These are phyloP conservation scores for Nerophis lumbriciformis DNA, from an alignment of 2,113 vertebrate genomes.

Conservation along the genomic window DNA sequence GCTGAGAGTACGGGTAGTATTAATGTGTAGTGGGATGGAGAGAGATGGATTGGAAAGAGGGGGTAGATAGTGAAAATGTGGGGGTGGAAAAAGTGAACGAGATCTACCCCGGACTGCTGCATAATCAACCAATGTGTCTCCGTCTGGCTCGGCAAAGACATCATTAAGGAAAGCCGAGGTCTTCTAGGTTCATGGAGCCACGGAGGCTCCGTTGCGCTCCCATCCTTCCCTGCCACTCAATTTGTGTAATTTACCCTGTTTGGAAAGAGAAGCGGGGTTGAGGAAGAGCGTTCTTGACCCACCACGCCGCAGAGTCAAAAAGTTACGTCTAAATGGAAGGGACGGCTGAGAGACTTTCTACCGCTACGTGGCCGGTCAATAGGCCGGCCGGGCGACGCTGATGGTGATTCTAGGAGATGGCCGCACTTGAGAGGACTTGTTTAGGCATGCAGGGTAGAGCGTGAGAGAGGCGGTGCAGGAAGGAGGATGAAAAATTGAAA, in stretches of 20 bases:
- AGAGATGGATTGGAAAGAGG: conserved; percentile 11
- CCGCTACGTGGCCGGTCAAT: conserved; percentile 37
- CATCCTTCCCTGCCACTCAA: conserved; percentile 57
- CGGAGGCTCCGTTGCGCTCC: conserved; percentile 29
- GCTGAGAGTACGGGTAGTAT: conserved; percentile 8
- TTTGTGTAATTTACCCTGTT: conserved; percentile 63
- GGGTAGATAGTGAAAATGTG: conserved; percentile 32
- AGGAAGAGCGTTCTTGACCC: conserved; percentile 49
- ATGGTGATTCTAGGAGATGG: conserved; percentile 49
- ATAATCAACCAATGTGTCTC: conserved; percentile 60
- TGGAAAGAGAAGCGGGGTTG: background rate
- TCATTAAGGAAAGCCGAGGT: conserved; percentile 65
- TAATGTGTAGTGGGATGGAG: conserved; percentile 24
- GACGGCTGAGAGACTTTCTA: conserved; percentile 38
- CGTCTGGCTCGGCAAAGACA: conserved; percentile 54
- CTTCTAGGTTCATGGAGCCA: conserved; percentile 41
- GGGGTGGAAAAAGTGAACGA: conserved; percentile 28
- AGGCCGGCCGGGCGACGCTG: conserved; percentile 34
- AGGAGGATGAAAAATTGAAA: conserved; percentile 44
- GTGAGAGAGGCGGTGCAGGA: conserved; percentile 20
- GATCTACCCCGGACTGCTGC: conserved; percentile 34
- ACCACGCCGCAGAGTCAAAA: conserved; percentile 48
- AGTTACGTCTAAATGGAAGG: conserved; percentile 53
- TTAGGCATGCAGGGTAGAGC: conserved; percentile 40
- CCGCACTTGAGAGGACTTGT: conserved; percentile 30